Evolutionary conservation across 2,888 invertebrate species (phyloP), one percentile per base, ranked within the genome.

Genomic region (Synergus laeviventris): DNA sequence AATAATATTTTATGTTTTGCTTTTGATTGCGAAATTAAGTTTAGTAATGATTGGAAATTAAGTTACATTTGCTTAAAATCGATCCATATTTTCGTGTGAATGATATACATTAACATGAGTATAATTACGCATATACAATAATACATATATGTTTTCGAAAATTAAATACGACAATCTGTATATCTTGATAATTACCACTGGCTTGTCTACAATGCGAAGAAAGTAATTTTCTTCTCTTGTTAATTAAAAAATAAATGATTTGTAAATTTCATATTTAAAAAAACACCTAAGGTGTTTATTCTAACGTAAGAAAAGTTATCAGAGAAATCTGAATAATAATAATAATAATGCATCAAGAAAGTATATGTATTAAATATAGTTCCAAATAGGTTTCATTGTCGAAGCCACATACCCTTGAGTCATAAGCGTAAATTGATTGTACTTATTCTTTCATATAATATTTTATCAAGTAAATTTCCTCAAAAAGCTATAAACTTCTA

Each of bases 381-480:
- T 54, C 9, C 8, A 31, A 73, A 56, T 56, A 54, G 11, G 18
- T 73, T 73, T 56, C 12, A 56, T 16, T 73, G 56, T 45, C 66
- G 24, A 66, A 66, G 66, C 66, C 73, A 54, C 21, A 73, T 1
- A 66, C 2, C 16, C 18, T 54, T 2, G 42, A 21, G 42, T 39
- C 21, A 39, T 56, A 73, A 73, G 73, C 73, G 73, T 56, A 49
- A 73, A 18, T 49, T 73, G 36, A 56, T 56, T 73, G 54, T 59
- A 73, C 73, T 73, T 18, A 36, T 73, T 39, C 21, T 73, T 73
- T 36, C 11, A 73, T 56, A 56, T 21, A 31, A 21, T 24, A 66
- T 45, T 45, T 24, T 45, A 11, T 21, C 11, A n/a, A 66, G 16
- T 45, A 24, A 14, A 56, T 24, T 21, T 73, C 11, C 18, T 59